Evolutionary conservation across 2,888 invertebrate genomes (phyloP), one percentile per base, ranked within the genome.

Genomic region (Tanytarsus gracilentus): DNA sequence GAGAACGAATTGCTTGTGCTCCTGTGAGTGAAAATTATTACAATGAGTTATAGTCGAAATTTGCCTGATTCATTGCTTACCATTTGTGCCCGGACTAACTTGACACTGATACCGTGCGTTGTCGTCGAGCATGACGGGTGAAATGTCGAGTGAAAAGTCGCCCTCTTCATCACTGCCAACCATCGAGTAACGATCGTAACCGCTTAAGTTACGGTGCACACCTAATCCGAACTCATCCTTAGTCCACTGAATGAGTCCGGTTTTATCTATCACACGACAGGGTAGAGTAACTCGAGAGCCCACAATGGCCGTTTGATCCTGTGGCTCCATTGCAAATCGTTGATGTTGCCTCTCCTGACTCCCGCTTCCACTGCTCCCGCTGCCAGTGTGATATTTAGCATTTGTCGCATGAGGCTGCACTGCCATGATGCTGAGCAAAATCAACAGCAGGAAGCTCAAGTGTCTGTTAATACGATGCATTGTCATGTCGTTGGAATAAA

Each of bases 201-300:
- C 93, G 59, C 88, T 88, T 63, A 97, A 79, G 67, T 91, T 88
- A 62, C 96, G 79, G 66, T 92, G 88, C 0, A 88, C 84, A 7
- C 97, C 97, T 58, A 98, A 79, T 0, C 95, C 97, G 68, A 96
- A 97, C 71, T 93, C 95, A 69, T 96, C 94, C 70, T 93, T 90
- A 55, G 96, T 96, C 98, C 98, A 97, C 72, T 97, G 97, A 59
- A 97, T 79, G 55, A 86, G 83, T 1, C 97, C 97, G 63, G 82
- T 83, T 72, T 93, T 90, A 71, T 89, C 85, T 69, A 89, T 84
- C 36, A 96, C 92, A 36, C 89, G 78, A 73, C 96, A 97, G 23
- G 92, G 91, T 62, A 96, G 77, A 8, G 92, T 89, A 48, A 93
- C 89, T 62, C 87, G 82, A 63, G 88, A 86, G 18, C 94, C 94